A percentile compares a stretch with the other conserved stretches of the same genome.
These are phyloP conservation scores for Drosophila repleta DNA, from an alignment of 1,140 invertebrate genomes.

Conservation along the genomic window DNA sequence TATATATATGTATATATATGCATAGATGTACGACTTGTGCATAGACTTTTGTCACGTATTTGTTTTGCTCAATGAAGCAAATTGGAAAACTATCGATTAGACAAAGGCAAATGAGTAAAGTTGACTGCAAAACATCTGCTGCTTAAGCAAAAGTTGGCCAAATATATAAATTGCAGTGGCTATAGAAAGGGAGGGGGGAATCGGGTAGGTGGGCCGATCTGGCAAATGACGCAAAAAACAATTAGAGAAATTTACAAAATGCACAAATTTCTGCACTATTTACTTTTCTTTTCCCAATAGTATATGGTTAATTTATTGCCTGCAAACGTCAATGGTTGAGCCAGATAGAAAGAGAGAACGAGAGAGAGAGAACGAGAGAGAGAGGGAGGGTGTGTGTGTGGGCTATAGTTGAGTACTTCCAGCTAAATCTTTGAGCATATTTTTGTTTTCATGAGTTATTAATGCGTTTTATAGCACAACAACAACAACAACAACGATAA, in stretches of 20 bases:
- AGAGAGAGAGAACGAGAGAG: constrained; percentile 1
- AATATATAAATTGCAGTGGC: background rate
- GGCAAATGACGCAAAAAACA: constrained; percentile 34
- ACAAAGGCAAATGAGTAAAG: constrained; percentile 35
- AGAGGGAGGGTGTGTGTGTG: too few species aligned
- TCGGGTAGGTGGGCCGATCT: background rate
- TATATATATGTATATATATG: too few species aligned
- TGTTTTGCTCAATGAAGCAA: background rate
- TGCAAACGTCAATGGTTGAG: constrained; percentile 37
- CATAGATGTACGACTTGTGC: too few species aligned
- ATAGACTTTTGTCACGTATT: background rate
- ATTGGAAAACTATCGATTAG: constrained; percentile 38
- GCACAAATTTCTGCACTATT: constrained; percentile 40
- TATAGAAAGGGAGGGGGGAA: background rate
- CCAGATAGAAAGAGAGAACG: background rate
- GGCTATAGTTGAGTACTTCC: constrained; percentile 1
- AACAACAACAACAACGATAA: constrained; percentile 23
- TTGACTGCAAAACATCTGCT: constrained; percentile 21
- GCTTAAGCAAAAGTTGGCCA: background rate
- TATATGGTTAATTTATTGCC: constrained; percentile 30
- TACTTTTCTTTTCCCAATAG: constrained; percentile 22
- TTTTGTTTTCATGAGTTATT: constrained; percentile 28
- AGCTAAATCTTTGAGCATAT: constrained; percentile 44
- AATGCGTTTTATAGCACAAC: constrained; percentile 53
- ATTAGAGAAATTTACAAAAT: constrained; percentile 35